Evolutionary conservation across 2,797 vertebrate genomes (phyloP), one percentile per base, ranked within the genome.

Genomic region (Melanotaenia trifasciata): DNA sequence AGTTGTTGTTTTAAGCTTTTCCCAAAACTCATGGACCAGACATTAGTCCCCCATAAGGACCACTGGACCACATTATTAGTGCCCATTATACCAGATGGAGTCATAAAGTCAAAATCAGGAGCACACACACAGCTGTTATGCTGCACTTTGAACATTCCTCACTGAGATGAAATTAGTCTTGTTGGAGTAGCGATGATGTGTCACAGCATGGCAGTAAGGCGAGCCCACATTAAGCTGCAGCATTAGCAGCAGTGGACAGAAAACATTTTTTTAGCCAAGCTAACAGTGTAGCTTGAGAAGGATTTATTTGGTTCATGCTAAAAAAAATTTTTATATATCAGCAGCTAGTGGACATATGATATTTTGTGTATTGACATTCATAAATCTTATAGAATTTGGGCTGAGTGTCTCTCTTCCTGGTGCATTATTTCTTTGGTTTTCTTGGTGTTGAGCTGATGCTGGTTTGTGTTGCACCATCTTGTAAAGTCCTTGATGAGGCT

Each of bases 61-160:
- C 1, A 6, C 12, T 26, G 53, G 24, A 7, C 53, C 12, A 54
- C 11, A 28, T 26, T 26, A 14, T 14, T 6, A 54, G 26, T 28
- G 53, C 1, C 28, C 28, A 4, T 28, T 54, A 14, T 28, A 54
- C 53, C 53, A 28, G 24, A 14, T 14, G 14, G 9, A 26, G n/a
- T 51, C 53, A 26, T 28, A 54, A 54, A 28, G 24, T 24, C n/a
- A 22, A 9, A 50, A 51, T 51, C 68, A 56, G 63, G 24, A 30
- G 45, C 36, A 67, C 61, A 58, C 69, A 67, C 40, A 63, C 50
- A 51, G 11, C 4, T 4, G 26, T 53, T 24, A 38, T 12, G n/a
- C 10, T 30, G 56, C 14, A 36, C 50, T 72, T 65, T 86, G 32
- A 16, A 82, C 84, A 88, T 90, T 89, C 81, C 83, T 78, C 76